Base-by-base conservation (phyloP, 2,888 invertebrate species). In the Eupithecia inturbata region DNA sequence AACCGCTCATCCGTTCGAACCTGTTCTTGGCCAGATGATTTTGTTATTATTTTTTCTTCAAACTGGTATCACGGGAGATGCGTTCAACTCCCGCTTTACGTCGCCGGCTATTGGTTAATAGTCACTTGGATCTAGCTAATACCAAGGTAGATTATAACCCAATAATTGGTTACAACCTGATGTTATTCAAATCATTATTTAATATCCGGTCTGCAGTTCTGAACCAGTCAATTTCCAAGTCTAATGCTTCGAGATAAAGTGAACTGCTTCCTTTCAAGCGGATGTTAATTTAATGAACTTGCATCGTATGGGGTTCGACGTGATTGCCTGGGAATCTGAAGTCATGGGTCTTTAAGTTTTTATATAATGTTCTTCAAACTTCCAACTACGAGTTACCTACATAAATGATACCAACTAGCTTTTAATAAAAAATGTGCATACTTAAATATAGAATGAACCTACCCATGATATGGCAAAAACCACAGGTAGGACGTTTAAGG, bases 1-100 rank as follows among this genome's bases (percentile, higher is more conserved):
- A 22, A 71, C 84, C 84, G 82, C 86, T 87, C 90, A 88, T 89
- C 89, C 88, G 85, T 80, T 80, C 77, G 77, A 93, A 93, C 94
- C 92, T 82, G 94, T 94, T 93, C 87, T 87, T 78, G 83, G 78
- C 80, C 91, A 90, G 89, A 92, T 92, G 88, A 92, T 90, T 89
- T 90, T 92, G 89, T 92, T 92, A 89, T 92, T 92, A 90, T 91
- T 91, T 91, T 91, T 92, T 91, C 81, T n/a, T 81, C 81, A 73
- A 82, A 80, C 81, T 82, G 82, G 81, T 83, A 84, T 84, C 85
- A 82, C 79, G 77, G 79, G 14, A 82, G 83, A 82, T 80, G 83
- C 83, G 79, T 81, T 78, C 76, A 73, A 83, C 83, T 85, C 85
- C 84, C 79, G 81, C 78, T 81, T 87, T 83, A 84, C 82, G 77